These are phyloP conservation scores for Coptotermes formosanus DNA, from an alignment of 1,140 invertebrate species.

Conservation along the genomic window DNA sequence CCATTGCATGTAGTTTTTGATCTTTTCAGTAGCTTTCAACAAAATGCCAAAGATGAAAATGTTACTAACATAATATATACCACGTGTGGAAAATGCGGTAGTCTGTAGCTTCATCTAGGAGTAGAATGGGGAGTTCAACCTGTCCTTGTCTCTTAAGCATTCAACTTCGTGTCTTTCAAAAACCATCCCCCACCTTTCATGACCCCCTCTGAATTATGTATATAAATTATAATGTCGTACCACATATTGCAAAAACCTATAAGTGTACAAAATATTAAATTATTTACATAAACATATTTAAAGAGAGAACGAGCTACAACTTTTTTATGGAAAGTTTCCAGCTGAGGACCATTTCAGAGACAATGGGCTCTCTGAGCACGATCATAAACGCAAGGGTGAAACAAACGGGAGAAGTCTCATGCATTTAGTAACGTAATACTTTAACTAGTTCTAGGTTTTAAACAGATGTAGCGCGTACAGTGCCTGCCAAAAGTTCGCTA, in stretches of 20 bases:
- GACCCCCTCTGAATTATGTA: neutral
- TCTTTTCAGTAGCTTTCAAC: neutral
- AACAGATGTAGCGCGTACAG: neutral
- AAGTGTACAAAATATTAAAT: neutral
- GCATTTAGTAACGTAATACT: neutral
- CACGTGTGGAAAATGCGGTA: neutral
- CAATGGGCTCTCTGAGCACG: neutral
- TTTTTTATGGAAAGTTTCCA: neutral
- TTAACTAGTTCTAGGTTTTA: constrained; percentile 15
- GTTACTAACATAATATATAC: neutral
- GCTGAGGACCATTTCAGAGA: neutral
- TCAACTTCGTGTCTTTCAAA: constrained; percentile 15
- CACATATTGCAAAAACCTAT: neutral
- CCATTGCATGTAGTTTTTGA: neutral
- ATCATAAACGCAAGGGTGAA: constrained; percentile 16
- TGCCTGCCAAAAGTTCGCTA: neutral
- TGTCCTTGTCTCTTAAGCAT: neutral
- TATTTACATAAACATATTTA: constrained; percentile 16
- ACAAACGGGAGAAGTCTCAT: neutral
- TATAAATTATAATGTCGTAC: constrained; percentile 12
- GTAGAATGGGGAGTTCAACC: neutral
- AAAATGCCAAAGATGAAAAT: neutral
- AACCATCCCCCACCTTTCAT: neutral
- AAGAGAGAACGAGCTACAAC: neutral
- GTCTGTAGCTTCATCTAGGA: neutral